phyloP scores from a whole-genome alignment of 2,797 vertebrate species.

The Hyperoplus lanceolatus region DNA sequence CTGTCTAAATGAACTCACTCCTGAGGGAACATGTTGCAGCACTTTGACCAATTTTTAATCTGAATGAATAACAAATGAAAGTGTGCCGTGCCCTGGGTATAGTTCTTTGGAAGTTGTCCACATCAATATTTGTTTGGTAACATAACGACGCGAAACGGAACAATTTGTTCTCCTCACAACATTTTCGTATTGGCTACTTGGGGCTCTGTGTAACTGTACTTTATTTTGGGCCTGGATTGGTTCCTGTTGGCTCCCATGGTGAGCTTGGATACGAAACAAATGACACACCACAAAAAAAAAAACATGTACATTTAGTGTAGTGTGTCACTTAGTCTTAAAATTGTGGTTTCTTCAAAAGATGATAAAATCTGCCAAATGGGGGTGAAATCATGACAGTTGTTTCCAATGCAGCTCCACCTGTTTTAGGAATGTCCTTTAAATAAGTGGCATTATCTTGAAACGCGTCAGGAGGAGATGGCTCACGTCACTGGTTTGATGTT shows the following conservation, averaged over 20 bases:
- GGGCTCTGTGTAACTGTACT: constrained; percentile 33
- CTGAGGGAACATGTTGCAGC: constrained; percentile 13
- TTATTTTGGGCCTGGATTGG: constrained; percentile 39
- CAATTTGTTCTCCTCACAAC: constrained; percentile 41
- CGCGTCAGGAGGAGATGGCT: constrained; percentile 48
- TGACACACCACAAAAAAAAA: constrained; percentile 51
- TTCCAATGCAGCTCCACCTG: constrained; percentile 69
- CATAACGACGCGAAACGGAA: constrained; percentile 36
- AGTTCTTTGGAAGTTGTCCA: constrained; percentile 27
- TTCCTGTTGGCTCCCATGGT: constrained; percentile 40
- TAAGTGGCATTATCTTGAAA: constrained; percentile 64
- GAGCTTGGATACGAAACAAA: constrained; percentile 46
- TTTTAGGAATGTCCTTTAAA: constrained; percentile 63
- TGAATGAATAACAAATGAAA: constrained; percentile 14
- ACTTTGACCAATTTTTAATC: constrained; percentile 19
- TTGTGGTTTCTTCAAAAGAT: constrained; percentile 54
- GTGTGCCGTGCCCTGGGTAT: neutral
- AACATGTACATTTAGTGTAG: constrained; percentile 40
- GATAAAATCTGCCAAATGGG: constrained; percentile 54
- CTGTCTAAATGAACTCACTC: constrained; percentile 25
- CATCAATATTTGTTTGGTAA: constrained; percentile 39
- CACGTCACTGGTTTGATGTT: constrained; percentile 51
- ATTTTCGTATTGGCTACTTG: constrained; percentile 46
- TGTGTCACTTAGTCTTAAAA: constrained; percentile 47
- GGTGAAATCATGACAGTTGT: constrained; percentile 67